Evolutionary conservation across 2,888 invertebrate species (phyloP).

Genomic region (Ellobium chinense): DNA sequence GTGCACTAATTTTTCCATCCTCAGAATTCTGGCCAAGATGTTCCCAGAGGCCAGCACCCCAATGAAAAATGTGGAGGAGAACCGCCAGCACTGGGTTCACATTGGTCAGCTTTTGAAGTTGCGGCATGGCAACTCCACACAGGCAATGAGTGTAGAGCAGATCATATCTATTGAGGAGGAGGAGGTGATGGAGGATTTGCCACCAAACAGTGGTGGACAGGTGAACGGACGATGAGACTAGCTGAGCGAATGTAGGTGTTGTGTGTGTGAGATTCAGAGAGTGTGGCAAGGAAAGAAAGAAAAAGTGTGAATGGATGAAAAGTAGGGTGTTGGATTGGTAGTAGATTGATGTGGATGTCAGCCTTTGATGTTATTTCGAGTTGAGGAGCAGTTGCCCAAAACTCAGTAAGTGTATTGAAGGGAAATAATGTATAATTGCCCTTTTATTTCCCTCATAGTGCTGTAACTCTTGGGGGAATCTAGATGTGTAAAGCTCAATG

Average conservation of each 20-base stretch:
- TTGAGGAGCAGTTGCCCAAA: too few species aligned
- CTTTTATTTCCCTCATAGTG: too few species aligned
- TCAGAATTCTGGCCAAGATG: constrained; percentile 67
- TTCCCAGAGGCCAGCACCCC: constrained; percentile 67
- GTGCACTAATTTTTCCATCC: too few species aligned
- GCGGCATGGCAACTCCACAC: constrained; percentile 64
- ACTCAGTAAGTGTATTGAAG: too few species aligned
- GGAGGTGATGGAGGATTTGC: constrained; percentile 59
- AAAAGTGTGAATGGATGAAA: background rate
- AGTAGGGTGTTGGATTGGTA: too few species aligned
- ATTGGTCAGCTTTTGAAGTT: constrained; percentile 70
- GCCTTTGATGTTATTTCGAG: too few species aligned
- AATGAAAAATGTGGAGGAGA: constrained; percentile 70
- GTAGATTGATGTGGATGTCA: too few species aligned
- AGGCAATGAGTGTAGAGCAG: constrained; percentile 70
- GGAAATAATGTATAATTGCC: too few species aligned
- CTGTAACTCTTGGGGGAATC: too few species aligned
- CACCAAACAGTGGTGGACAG: constrained; percentile 21
- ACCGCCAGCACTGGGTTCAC: constrained; percentile 73
- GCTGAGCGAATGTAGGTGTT: background rate
- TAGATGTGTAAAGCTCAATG: too few species aligned
- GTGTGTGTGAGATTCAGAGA: background rate
- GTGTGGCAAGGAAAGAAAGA: background rate
- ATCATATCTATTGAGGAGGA: constrained; percentile 69
- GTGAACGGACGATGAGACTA: constrained; percentile 39